Conservation (phyloP, 2,888 invertebrate genomes). For the Brachyptera risi region DNA sequence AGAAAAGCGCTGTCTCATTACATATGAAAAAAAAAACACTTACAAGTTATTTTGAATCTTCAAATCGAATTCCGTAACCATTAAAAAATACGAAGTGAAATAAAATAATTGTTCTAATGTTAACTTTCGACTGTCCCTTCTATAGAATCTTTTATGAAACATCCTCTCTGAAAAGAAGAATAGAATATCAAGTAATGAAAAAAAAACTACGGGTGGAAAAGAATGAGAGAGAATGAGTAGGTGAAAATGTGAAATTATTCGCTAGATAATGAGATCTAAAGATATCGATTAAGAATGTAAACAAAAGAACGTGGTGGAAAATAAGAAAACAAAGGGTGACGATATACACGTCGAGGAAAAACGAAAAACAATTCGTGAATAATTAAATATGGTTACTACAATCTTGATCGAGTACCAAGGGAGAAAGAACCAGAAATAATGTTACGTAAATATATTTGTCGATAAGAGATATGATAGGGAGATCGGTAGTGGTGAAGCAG, state of each 20-base stretch:
- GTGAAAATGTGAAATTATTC: background rate
- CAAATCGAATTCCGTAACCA: conserved; percentile 14
- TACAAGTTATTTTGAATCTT: conserved; percentile 14
- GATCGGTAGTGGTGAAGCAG: background rate
- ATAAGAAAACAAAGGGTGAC: background rate
- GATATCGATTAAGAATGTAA: conserved; percentile 4
- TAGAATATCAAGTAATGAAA: background rate
- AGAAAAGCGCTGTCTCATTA: conserved; percentile 18
- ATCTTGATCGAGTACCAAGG: background rate
- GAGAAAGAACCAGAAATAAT: too few species aligned
- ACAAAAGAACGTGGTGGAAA: background rate
- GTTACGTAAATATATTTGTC: background rate
- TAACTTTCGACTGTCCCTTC: conserved; percentile 8
- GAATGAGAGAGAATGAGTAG: conserved; percentile 3
- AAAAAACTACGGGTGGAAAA: too few species aligned
- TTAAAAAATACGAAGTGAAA: conserved; percentile 20
- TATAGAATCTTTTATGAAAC: conserved; percentile 10
- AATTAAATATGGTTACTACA: conserved; percentile 3
- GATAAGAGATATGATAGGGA: background rate
- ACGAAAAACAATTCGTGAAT: conserved; percentile 4
- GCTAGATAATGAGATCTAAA: conserved; percentile 10
- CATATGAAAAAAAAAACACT: conserved; percentile 7
- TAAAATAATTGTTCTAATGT: conserved; percentile 21
- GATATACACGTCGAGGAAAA: background rate
- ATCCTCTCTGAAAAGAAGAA: background rate